phyloP scores from a whole-genome alignment of 2,888 invertebrate species.

The Apodemia duryi region DNA sequence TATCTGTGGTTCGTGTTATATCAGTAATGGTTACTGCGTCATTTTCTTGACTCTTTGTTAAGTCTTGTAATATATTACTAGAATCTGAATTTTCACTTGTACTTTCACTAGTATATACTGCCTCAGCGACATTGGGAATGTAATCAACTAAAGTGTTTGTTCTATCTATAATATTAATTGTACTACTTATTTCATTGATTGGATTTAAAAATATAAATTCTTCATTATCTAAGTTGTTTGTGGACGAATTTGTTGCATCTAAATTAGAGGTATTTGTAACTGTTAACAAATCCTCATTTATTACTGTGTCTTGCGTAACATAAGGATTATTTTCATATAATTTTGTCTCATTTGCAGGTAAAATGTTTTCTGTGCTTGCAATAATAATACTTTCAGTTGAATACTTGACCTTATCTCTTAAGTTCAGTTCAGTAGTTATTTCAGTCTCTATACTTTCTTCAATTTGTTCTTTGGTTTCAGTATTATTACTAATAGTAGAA shows the following conservation, averaged over 20 bases:
- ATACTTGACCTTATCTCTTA: neutral
- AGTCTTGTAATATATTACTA: neutral
- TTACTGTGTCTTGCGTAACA: neutral
- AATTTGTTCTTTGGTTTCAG: neutral
- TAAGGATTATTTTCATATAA: neutral
- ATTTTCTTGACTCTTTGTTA: neutral
- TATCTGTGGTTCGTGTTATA: neutral
- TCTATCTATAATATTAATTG: neutral
- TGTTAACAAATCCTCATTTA: neutral
- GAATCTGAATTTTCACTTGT: neutral
- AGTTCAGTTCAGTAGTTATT: neutral
- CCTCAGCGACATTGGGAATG: neutral
- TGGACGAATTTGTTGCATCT: neutral
- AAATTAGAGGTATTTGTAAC: neutral
- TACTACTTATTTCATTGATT: neutral
- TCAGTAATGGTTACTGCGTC: neutral
- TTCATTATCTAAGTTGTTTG: neutral
- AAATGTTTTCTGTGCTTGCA: neutral
- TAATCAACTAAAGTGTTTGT: neutral
- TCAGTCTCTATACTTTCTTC: neutral
- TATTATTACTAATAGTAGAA: neutral
- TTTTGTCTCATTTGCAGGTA: neutral
- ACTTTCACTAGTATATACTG: neutral
- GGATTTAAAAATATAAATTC: conserved; percentile 7
- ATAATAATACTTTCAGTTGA: neutral